Conservation (phyloP, 2,113 vertebrate genomes). For the Eurystomus gularis region DNA sequence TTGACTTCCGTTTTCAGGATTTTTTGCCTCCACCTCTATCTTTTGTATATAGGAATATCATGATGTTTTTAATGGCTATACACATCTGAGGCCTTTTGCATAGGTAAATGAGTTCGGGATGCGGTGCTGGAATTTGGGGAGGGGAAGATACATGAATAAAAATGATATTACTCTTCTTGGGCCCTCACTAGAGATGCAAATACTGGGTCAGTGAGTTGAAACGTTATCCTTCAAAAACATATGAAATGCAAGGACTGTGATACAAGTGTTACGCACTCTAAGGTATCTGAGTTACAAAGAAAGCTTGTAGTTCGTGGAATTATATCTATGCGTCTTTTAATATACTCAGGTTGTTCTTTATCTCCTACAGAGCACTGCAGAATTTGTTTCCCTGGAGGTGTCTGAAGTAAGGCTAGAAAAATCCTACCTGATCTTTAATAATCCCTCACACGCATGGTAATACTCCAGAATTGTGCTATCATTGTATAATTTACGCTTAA, state of each 20-base stretch:
- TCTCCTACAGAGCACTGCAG: neutral
- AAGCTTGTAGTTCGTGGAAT: conserved; percentile 40
- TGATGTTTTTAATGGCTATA: neutral
- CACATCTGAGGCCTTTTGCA: neutral
- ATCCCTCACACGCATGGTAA: conserved; percentile 50
- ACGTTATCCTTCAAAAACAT: neutral
- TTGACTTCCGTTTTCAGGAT: neutral
- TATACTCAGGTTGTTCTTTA: conserved; percentile 35
- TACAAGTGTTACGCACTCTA: neutral
- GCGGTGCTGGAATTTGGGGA: neutral
- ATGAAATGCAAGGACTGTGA: neutral
- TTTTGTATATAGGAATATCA: neutral
- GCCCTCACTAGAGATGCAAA: neutral
- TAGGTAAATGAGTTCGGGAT: neutral
- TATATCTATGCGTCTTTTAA: conserved; percentile 9
- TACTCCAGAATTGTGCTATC: conserved; percentile 37
- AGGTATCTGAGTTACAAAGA: conserved; percentile 10
- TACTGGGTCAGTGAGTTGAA: neutral
- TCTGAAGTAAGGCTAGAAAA: conserved; percentile 61
- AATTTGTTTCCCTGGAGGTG: conserved; percentile 39
- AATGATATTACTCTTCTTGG: neutral
- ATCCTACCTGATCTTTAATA: conserved; percentile 68
- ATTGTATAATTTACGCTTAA: conserved; percentile 51
- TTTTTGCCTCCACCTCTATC: neutral
- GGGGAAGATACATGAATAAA: neutral